These are phyloP conservation scores for Rhopalosiphum padi DNA, from an alignment of 1,140 invertebrate species.

Conservation along the genomic window DNA sequence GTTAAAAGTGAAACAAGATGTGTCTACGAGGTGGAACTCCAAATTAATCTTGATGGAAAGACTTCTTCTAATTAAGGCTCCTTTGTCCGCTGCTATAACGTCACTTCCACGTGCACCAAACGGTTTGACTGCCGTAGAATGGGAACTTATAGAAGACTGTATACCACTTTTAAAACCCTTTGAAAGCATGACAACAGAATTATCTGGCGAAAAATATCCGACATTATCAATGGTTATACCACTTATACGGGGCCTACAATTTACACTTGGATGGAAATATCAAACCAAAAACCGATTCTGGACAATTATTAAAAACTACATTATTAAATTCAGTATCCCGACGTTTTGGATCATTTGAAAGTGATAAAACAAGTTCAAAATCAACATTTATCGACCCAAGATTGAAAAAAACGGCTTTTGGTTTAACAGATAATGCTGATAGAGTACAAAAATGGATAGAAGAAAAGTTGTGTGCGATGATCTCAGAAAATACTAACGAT, in stretches of 20 bases:
- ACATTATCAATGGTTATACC: conserved; percentile 62
- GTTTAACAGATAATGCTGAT: not conserved
- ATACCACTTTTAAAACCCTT: conserved; percentile 34
- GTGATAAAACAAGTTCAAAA: not conserved
- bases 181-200: conserved; percentile 57
- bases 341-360: not conserved
- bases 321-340: not conserved
- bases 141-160: conserved; percentile 44
- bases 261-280: not conserved
- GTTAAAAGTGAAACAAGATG: conserved; percentile 36
- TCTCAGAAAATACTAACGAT: not conserved
- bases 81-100: conserved; percentile 28
- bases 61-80: conserved; percentile 41
- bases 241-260: conserved; percentile 59
- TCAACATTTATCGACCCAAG: not conserved
- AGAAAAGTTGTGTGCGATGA: not conserved
- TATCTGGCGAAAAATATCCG: conserved; percentile 61
- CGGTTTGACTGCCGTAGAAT: conserved; percentile 20
- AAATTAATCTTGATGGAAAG: conserved; percentile 47
- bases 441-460: not conserved
- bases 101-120: conserved; percentile 43
- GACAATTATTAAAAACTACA: not conserved
- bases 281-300: not conserved
- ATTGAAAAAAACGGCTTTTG: not conserved
- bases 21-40: not conserved